phyloP scores from a whole-genome alignment of 2,113 vertebrate genomes.

The Hystrix cristata region DNA sequence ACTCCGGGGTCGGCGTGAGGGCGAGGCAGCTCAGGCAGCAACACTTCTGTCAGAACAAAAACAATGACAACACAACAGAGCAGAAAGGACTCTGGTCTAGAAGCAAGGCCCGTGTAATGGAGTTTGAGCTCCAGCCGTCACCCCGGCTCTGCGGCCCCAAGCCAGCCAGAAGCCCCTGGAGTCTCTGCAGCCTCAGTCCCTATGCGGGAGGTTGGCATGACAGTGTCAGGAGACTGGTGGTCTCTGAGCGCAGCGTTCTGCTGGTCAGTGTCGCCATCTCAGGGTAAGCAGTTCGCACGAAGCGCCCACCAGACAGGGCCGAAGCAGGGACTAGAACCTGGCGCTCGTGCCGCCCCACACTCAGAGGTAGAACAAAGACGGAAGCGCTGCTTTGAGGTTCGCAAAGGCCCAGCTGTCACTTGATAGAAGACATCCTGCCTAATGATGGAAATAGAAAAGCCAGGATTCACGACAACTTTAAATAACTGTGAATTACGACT shows the following conservation, averaged over 20 bases:
- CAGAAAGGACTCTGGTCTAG: not conserved
- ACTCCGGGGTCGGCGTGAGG: not conserved
- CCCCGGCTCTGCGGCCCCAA: not conserved
- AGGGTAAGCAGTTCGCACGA: not conserved
- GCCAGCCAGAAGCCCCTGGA: not conserved
- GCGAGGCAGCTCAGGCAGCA: not conserved
- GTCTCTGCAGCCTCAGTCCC: not conserved
- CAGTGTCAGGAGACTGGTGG: not conserved
- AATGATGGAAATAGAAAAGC: not conserved
- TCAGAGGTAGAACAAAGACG: not conserved
- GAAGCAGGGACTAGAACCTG: not conserved
- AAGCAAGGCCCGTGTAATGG: not conserved
- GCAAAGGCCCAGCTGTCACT: conserved; percentile 61
- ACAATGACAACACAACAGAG: not conserved
- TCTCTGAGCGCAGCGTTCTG: not conserved
- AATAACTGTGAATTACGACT: conserved; percentile 75
- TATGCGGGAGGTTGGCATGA: not conserved
- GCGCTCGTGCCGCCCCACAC: not conserved
- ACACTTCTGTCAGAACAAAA: conserved; percentile 37
- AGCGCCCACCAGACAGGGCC: not conserved
- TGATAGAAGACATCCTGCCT: conserved; percentile 67
- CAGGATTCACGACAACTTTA: conserved; percentile 60
- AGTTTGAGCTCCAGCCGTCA: not conserved
- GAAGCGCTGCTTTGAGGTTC: not conserved
- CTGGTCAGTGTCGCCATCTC: not conserved